Evolutionary conservation across 2,888 invertebrate genomes (phyloP), one percentile per base, ranked within the genome.

Genomic region (Melangyna quadrimaculata): DNA sequence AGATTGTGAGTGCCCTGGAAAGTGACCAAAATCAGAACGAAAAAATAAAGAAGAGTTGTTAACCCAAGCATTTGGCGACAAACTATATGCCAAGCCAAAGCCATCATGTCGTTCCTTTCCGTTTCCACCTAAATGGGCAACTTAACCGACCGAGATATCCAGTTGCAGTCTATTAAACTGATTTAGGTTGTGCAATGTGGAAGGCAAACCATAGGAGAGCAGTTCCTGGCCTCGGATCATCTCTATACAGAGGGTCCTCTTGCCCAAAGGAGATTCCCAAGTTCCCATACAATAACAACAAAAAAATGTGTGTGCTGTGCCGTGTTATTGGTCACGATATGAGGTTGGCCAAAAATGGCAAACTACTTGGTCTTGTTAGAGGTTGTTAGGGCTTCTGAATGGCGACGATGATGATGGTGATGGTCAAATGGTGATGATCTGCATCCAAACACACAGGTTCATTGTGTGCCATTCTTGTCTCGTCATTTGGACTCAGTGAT

Each of bases 121-220:
- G 81, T 81, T 67, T 86, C 86, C 86, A 86, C 86, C 48, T 73
- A 86, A 86, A 81, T 78, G 81, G 86, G 78, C 77, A 86, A 73
- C 81, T 51, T 81, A 86, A 81, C 86, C 86, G 70, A 74, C 77
- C 86, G 73, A 65, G 73, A 81, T 86, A 86, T 86, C 80, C 86
- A 86, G 86, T 86, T 86, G 63, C 86, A 86, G 86, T 86, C 86
- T 86, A 86, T 86, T 86, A 81, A 77, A 73, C 86, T 81, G 86
- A 86, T 86, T 86, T 86, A 80, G 72, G 75, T 77, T 67, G 37
- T 27, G 27, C 27, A n/a, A n/a, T 67, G 37, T 37, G 40, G 51
- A 40, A 65, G 57, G 67, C 48, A 65, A 48, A n/a, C 51, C 24
- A 27, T 27, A 27, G 8, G 5, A 17, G 4, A 1, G 1, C 27